These are phyloP conservation scores for Apantesis nais DNA, from an alignment of 2,888 invertebrate genomes.

Conservation along the genomic window DNA sequence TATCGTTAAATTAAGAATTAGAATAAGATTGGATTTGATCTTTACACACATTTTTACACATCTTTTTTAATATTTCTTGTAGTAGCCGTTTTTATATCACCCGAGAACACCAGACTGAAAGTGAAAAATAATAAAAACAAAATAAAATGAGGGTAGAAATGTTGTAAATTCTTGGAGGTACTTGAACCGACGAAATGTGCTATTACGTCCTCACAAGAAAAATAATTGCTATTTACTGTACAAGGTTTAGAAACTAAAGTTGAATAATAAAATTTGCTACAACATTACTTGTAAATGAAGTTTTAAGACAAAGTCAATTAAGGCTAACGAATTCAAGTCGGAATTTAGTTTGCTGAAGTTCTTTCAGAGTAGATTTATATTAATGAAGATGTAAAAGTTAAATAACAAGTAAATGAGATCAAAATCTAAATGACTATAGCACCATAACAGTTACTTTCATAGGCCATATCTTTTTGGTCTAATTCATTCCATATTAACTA, in stretches of 20 bases:
- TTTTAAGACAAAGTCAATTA: conserved; percentile 13
- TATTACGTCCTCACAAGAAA: not conserved
- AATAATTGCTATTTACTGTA: not conserved
- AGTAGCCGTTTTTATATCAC: not conserved
- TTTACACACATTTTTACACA: no score
- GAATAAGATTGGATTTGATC: no score
- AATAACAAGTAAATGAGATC: no score
- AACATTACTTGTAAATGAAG: conserved; percentile 3
- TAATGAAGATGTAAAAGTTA: no score
- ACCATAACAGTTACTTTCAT: conserved; percentile 83
- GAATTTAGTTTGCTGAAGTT: not conserved
- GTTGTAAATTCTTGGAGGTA: not conserved
- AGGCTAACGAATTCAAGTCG: conserved; percentile 4
- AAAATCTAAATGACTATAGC: conserved; percentile 81
- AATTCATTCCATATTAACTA: conserved; percentile 57
- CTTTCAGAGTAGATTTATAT: no score
- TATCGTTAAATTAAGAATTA: no score
- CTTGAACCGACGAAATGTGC: conserved; percentile 8
- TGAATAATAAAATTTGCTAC: not conserved
- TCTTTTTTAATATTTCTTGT: not conserved
- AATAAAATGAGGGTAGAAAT: not conserved
- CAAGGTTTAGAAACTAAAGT: conserved; percentile 6
- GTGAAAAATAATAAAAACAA: not conserved
- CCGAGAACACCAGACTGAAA: not conserved
- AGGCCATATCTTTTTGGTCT: conserved; percentile 84